These are phyloP conservation scores for Petrophora chlorosata DNA, from an alignment of 2,888 invertebrate genomes.

Conservation along the genomic window DNA sequence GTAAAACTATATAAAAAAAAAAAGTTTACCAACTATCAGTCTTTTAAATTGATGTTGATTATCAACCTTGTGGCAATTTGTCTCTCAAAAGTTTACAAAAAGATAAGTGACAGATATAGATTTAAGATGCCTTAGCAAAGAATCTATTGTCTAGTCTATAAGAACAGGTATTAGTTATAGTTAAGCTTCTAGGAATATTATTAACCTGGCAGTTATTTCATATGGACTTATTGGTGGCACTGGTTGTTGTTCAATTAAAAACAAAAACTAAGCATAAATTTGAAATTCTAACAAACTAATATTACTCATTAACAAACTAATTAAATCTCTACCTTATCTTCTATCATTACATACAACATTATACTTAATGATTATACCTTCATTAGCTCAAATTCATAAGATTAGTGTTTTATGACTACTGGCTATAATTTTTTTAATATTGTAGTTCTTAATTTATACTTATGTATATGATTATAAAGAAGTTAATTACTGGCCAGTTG, in stretches of 20 bases:
- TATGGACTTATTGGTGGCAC: slow-evolving; percentile 21
- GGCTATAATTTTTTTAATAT: slow-evolving; percentile 26
- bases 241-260: slow-evolving; percentile 20
- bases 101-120: slow-evolving; percentile 30
- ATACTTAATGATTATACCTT: slow-evolving; percentile 36
- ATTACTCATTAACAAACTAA: slow-evolving; percentile 29
- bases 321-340: slow-evolving; percentile 35
- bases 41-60: slow-evolving; percentile 84
- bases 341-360: slow-evolving; percentile 24
- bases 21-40: slow-evolving; percentile 83
- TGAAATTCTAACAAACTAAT: slow-evolving; percentile 4
- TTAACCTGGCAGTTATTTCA: slow-evolving; percentile 28
- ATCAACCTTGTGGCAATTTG: slow-evolving; percentile 78
- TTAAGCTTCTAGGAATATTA: slow-evolving; percentile 2
- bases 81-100: slow-evolving; percentile 83
- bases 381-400: slow-evolving; percentile 82
- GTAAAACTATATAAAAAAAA: slow-evolving; percentile 82
- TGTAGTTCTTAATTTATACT: slow-evolving; percentile 19
- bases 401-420: slow-evolving; percentile 64
- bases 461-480: slow-evolving; percentile 23
- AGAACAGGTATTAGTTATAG: not conserved
- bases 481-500: slow-evolving; percentile 13
- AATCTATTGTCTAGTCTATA: not conserved
- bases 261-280: slow-evolving; percentile 28
- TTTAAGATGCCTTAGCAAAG: slow-evolving; percentile 2